Conservation (phyloP, 2,888 invertebrate genomes). For the Rotaria magnacalcarata region DNA sequence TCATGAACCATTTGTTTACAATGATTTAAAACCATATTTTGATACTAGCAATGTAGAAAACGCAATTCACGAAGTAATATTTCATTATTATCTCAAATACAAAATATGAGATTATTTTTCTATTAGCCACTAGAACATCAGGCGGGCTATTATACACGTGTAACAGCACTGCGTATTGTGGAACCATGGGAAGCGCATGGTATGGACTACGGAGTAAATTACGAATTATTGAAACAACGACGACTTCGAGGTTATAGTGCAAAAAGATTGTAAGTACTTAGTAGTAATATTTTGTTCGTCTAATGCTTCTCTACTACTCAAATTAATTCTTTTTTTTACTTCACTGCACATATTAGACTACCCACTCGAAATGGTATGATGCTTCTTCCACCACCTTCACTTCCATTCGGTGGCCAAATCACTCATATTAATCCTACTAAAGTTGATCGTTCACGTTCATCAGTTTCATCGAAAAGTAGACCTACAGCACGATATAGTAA, state of each 20-base stretch:
- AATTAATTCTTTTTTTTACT: no score
- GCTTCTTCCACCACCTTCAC: conserved; percentile 15
- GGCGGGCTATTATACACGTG: conserved; percentile 42
- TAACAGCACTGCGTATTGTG: conserved; percentile 42
- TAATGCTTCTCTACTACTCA: neutral
- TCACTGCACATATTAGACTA: neutral
- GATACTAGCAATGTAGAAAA: conserved; percentile 38
- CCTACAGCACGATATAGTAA: neutral
- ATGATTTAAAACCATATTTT: conserved; percentile 43
- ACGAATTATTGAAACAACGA: conserved; percentile 34
- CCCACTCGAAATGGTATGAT: neutral
- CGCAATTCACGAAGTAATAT: conserved; percentile 37
- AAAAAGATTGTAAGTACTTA: neutral
- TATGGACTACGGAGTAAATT: conserved; percentile 40
- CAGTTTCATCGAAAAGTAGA: neutral
- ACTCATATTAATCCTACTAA: neutral
- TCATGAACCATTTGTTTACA: conserved; percentile 43
- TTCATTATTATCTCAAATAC: no score
- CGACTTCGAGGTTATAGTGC: conserved; percentile 20
- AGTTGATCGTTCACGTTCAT: neutral
- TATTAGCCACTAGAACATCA: neutral
- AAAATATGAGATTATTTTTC: no score
- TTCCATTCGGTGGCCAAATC: conserved; percentile 14
- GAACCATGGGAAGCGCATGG: conserved; percentile 46
- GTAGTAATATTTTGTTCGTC: neutral